A percentile compares a stretch with the other conserved stretches of the same genome.
Evolutionary conservation across 2,113 vertebrate genomes (phyloP).

Genomic region (Chaetops frenatus): DNA sequence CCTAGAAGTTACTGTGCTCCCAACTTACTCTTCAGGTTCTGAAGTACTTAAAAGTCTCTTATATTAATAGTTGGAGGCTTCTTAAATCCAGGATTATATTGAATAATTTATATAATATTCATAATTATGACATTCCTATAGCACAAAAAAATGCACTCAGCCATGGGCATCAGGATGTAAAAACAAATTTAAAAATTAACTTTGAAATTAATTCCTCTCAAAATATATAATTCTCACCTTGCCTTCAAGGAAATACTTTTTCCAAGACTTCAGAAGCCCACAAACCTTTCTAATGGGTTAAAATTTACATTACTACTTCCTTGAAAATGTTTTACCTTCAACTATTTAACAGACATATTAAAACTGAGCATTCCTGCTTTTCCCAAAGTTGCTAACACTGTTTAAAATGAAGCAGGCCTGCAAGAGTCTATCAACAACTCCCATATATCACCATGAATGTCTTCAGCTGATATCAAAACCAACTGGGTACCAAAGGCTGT

Average conservation of each 20-base stretch:
- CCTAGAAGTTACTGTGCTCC: not conserved
- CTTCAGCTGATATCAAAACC: not conserved
- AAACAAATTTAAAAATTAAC: not conserved
- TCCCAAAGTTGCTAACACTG: not conserved
- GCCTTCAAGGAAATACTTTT: not conserved
- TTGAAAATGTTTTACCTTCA: not conserved
- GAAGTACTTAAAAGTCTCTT: not conserved
- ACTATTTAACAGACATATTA: not conserved
- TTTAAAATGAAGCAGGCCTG: not conserved
- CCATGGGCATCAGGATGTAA: not conserved
- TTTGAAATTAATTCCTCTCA: not conserved
- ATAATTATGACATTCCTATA: not conserved
- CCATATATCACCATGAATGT: not conserved
- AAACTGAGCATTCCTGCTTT: not conserved
- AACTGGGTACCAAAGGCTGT: rapidly evolving
- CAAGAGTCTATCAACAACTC: not conserved
- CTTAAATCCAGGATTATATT: not conserved
- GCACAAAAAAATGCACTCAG: not conserved
- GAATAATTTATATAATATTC: not conserved
- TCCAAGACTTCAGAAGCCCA: not conserved
- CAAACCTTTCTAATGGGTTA: not conserved
- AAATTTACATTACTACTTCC: not conserved
- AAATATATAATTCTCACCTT: not conserved
- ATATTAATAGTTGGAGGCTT: not conserved
- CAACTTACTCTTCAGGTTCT: not conserved